Evolutionary conservation across 1,140 invertebrate genomes (phyloP), one percentile per base, ranked within the genome.

Genomic region (Chrysoperla carnea): DNA sequence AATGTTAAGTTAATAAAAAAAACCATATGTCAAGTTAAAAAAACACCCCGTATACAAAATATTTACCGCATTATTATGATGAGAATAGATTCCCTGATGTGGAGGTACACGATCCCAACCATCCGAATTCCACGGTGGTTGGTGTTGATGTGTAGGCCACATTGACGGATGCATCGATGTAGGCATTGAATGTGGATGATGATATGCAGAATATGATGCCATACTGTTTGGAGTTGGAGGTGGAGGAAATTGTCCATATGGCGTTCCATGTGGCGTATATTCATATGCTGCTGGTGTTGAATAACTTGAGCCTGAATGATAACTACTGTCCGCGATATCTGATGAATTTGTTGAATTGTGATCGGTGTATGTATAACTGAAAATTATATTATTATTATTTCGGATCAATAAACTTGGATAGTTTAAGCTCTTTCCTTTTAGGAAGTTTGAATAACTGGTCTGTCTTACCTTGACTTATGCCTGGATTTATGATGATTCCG

Each of bases 271-370:
- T 4, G 31, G 31, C 6, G 31, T 9, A 35, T 61, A 66, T 47
- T 66, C 63, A 43, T 66, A 66, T 6, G 59, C 59, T 6, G 60
- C 62, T 12, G 63, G 61, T 2, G 62, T 64, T 6, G 63, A 66
- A 46, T 63, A 33, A 12, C 31, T 33, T 12, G 31, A 33, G n/a
- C 31, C 31, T 9, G 31, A 33, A 33, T 33, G 31, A 12, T 33
- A 33, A 33, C 31, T 33, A 12, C 31, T 12, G 31, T 12, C 31
- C 8, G 8, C 31, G 6, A 33, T 12, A 12, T 33, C 31, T 12
- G 31, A 33, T 12, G 31, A 33, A 6, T 33, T 33, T 6, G 31
- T 33, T 12, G 31, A 33, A 12, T 33, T 33, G 31, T 33, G 31
- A 12, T 33, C 31, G 8, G 31, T 33, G 31, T 33, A 33, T 6